These are phyloP conservation scores for Catocala sponsa DNA, from an alignment of 2,888 invertebrate species.

Conservation along the genomic window DNA sequence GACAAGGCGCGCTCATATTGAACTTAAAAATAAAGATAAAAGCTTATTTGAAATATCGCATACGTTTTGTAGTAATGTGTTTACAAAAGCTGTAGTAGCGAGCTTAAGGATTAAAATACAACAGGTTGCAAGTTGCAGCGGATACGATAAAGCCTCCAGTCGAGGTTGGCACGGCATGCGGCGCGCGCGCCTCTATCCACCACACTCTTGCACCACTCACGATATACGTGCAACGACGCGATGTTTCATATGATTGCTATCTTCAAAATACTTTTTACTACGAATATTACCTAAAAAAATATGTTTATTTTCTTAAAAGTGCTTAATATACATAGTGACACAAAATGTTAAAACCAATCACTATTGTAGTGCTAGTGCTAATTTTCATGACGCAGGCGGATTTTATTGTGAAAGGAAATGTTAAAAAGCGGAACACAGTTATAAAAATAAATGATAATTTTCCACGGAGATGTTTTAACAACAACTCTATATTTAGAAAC, in stretches of 20 bases:
- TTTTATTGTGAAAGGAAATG: conserved; percentile 77
- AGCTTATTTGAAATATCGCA: conserved; percentile 36
- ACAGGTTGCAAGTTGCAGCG: conserved; percentile 80
- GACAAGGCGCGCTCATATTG: conserved; percentile 29
- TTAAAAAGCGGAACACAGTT: conserved; percentile 81
- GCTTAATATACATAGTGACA: conserved; percentile 44
- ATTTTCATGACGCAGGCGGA: conserved; percentile 67
- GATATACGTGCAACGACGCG: conserved; percentile 42
- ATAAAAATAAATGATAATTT: conserved; percentile 76
- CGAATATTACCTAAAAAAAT: conserved; percentile 18
- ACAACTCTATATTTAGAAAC: conserved; percentile 79
- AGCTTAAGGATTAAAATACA: conserved; percentile 78
- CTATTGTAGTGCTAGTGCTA: conserved; percentile 60
- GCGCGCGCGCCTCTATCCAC: conserved; percentile 76
- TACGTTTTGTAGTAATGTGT: conserved; percentile 66
- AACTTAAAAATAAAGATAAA: conserved; percentile 11
- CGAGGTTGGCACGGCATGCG: conserved; percentile 74
- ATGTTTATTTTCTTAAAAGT: conserved; percentile 35
- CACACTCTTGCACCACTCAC: conserved; percentile 45
- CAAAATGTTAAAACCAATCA: conserved; percentile 69
- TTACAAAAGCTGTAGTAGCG: conserved; percentile 73
- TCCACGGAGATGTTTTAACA: conserved; percentile 72
- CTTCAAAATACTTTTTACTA: conserved; percentile 14
- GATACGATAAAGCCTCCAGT: conserved; percentile 82
- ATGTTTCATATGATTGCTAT: conserved; percentile 45